Conservation (phyloP, 2,113 vertebrate species). For the Telmatochromis bifrenatus region DNA sequence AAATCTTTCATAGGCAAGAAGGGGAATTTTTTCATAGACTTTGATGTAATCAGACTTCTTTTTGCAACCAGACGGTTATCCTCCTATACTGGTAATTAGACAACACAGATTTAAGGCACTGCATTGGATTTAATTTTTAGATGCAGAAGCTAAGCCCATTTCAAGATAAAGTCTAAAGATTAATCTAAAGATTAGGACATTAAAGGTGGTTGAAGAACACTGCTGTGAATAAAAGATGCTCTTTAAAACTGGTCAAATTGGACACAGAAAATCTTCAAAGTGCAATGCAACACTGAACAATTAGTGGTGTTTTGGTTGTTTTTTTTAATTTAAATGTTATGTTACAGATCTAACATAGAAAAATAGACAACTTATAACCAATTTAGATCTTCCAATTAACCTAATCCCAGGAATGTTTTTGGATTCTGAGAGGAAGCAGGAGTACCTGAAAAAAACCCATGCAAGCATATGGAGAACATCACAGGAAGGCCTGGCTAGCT, state of each 20-base stretch:
- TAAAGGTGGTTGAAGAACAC: not conserved
- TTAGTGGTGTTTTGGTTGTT: not conserved
- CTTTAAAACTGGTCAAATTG: not conserved
- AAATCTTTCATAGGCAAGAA: not conserved
- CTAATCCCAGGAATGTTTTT: not conserved
- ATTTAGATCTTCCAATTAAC: not conserved
- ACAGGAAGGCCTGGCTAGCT: not conserved
- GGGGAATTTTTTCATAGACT: not conserved
- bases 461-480: not conserved
- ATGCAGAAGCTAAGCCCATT: not conserved
- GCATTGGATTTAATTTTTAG: not conserved
- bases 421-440: not conserved
- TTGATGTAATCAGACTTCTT: not conserved
- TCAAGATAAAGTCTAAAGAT: accelerated
- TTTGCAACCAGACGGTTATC: not conserved
- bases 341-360: not conserved
- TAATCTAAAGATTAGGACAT: not conserved
- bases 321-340: not conserved
- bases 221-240: not conserved
- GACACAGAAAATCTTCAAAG: not conserved
- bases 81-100: not conserved
- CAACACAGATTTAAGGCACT: not conserved
- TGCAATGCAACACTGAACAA: not conserved
- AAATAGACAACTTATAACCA: not conserved
- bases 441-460: not conserved